A percentile compares a stretch with the other conserved stretches of the same genome.
phyloP scores from a whole-genome alignment of 2,797 vertebrate genomes.

The Phoxinus dragarum region DNA sequence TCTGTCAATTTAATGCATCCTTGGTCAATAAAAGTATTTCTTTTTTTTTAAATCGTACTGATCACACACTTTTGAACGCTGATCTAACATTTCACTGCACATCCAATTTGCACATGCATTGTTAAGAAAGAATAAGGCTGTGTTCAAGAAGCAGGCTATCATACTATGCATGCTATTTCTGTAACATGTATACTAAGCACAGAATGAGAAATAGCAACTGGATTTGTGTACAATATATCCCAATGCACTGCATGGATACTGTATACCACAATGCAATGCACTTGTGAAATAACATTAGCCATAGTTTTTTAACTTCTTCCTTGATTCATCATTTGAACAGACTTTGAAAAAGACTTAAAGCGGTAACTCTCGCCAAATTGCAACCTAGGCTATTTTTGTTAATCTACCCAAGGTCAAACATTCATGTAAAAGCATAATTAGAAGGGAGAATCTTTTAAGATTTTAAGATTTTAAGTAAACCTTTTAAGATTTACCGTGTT shows the following conservation, averaged over 20 bases:
- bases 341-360: not conserved
- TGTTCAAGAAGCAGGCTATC: not conserved
- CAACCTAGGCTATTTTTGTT: no score
- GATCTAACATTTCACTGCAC: not conserved
- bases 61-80: not conserved
- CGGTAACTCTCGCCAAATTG: no score
- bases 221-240: not conserved
- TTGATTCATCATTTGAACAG: not conserved
- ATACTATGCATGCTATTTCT: not conserved
- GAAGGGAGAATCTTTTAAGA: no score
- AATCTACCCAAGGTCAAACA: no score
- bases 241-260: not conserved
- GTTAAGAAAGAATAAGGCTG: not conserved
- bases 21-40: not conserved
- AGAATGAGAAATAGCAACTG: not conserved
- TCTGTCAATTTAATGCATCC: not conserved
- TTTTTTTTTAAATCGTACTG: not conserved
- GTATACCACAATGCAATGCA: not conserved
- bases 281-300: not conserved
- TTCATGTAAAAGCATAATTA: no score
- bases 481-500: no score
- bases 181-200: not conserved
- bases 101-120: not conserved
- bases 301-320: not conserved
- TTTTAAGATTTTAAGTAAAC: no score